These are phyloP conservation scores for Amorpha juglandis DNA, from an alignment of 2,888 invertebrate species.

Conservation along the genomic window DNA sequence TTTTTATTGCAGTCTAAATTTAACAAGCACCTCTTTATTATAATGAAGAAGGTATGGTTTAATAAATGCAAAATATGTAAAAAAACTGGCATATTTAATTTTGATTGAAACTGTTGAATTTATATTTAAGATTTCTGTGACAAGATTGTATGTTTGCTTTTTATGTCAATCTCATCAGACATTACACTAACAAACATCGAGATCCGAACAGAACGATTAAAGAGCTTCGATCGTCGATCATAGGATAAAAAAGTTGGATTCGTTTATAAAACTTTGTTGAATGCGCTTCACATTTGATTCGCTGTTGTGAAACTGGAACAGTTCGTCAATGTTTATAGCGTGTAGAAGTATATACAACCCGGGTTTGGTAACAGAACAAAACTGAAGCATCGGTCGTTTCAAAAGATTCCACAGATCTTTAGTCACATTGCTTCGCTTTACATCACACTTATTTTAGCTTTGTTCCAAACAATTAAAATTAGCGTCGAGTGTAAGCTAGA, in stretches of 20 bases:
- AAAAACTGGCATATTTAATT: too few species aligned
- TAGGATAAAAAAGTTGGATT: background rate
- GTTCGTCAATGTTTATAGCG: background rate
- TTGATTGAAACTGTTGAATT: too few species aligned
- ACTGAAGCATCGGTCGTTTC: conserved; percentile 14
- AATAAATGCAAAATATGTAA: too few species aligned
- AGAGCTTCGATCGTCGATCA: too few species aligned
- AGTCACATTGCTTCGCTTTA: background rate
- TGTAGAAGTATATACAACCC: background rate
- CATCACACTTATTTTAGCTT: conserved; percentile 12
- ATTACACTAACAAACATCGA: too few species aligned
- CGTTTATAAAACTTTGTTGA: background rate
- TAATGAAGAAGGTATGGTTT: too few species aligned
- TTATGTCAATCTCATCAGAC: too few species aligned
- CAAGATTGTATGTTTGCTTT: too few species aligned
- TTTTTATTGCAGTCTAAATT: background rate
- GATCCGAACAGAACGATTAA: too few species aligned
- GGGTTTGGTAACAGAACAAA: background rate
- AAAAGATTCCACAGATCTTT: conserved; percentile 4
- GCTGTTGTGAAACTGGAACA: background rate
- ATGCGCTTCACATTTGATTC: background rate
- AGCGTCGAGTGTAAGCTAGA: background rate
- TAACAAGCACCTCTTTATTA: background rate
- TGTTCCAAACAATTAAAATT: conserved; percentile 18
- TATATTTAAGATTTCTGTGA: too few species aligned